Evolutionary conservation across 64 coral and sea anemone species (phyloP).

Genomic region (Stichodactyla mertensii): DNA sequence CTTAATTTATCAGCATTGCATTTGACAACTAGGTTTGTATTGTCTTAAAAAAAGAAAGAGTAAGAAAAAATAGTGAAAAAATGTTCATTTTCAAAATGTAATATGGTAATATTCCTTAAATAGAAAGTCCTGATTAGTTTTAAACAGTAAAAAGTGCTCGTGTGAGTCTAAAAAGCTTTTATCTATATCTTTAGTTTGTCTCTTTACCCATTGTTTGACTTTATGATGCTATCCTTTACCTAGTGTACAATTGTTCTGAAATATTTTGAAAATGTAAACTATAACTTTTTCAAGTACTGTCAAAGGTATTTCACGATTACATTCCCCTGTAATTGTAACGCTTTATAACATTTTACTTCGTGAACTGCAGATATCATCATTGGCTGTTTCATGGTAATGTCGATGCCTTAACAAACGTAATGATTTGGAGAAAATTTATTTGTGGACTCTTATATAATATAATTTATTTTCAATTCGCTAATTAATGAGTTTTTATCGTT

Average conservation of each 20-base stretch:
- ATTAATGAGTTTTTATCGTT: background rate
- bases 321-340: background rate
- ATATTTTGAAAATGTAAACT: background rate
- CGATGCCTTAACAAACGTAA: too few species aligned
- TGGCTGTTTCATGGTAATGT: too few species aligned
- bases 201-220: background rate
- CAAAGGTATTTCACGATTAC: background rate
- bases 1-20: background rate
- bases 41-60: background rate
- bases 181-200: background rate
- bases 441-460: too few species aligned
- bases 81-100: background rate
- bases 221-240: background rate
- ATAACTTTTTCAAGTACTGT: background rate
- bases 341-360: too few species aligned
- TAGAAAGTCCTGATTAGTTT: background rate
- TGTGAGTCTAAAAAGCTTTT: background rate
- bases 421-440: too few species aligned
- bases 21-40: background rate
- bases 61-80: background rate
- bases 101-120: background rate
- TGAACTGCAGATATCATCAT: too few species aligned
- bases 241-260: background rate
- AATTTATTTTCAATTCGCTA: background rate
- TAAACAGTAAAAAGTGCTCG: background rate